Percentiles rank a stretch among this genome's conserved stretches.
Conservation (phyloP, 2,113 vertebrate genomes). For the Spheniscus mendiculus region DNA sequence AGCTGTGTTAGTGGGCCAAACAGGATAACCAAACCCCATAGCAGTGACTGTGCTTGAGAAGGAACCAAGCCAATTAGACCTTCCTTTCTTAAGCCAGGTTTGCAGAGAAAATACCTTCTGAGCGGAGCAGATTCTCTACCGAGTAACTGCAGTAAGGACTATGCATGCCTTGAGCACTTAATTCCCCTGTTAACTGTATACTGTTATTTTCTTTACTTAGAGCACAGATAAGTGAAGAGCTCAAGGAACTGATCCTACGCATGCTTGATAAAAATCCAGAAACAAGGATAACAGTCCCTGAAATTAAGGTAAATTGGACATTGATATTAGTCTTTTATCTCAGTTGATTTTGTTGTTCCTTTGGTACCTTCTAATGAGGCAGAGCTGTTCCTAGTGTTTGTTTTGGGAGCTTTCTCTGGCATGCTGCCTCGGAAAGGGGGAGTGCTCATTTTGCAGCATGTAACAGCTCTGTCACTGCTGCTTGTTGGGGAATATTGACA, state of each 20-base stretch:
- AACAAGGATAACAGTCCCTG: conserved; percentile 88
- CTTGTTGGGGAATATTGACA: conserved; percentile 30
- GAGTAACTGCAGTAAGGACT: not conserved
- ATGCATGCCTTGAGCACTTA: not conserved
- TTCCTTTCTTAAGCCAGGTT: not conserved
- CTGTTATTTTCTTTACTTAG: conserved; percentile 66
- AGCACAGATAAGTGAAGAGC: conserved; percentile 80
- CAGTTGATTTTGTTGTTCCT: not conserved
- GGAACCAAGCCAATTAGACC: not conserved
- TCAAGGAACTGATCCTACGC: conserved; percentile 85
- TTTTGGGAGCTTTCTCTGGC: conserved; percentile 10
- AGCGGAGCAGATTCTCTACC: not conserved
- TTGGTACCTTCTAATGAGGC: not conserved
- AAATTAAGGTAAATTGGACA: conserved; percentile 86
- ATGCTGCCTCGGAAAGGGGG: not conserved
- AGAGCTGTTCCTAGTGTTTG: not conserved
- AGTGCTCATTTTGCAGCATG: not conserved
- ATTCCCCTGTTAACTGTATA: not conserved
- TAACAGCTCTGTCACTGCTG: not conserved
- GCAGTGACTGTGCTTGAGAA: not conserved
- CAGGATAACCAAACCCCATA: not conserved
- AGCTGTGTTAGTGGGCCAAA: not conserved
- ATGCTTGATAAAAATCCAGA: conserved; percentile 97
- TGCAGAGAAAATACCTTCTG: not conserved
- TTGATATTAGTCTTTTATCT: not conserved